Base-by-base conservation (phyloP, 2,113 vertebrate genomes). In the Machaerirhynchus nigripectus region DNA sequence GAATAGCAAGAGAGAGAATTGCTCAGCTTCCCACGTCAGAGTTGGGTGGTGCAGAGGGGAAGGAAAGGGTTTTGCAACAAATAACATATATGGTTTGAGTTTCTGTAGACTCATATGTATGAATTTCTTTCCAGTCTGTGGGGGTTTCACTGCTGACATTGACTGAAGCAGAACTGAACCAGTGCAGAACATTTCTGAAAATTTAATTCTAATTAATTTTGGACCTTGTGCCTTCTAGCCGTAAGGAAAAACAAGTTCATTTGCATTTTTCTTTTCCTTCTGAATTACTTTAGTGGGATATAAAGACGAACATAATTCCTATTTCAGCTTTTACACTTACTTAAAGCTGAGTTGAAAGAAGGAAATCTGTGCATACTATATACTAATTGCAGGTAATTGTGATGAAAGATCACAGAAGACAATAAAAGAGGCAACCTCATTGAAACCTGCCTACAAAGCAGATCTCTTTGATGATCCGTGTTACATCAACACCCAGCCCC, bases 401-500 rank as follows among this genome's bases (percentile, higher is more conserved):
- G 90, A 89, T 14, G 95, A 97, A 71, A 95, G 86, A 94, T 89
- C 80, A 50, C 65, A 86, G 91, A 95, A 78, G 79, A 89, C 74
- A 61, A 97, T 88, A 77, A 94, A 79, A 89, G 98, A 97, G 21
- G 28, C 56, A 37, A 50, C 73, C 2, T 68, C 90, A 28, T 33
- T 90, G 97, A 98, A 97, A 94, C 84, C 90, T 49, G 70, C 84
- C 3, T 96, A 96, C 91, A 97, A 67, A 85, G 42, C 88, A 76
- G 97, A 98, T 78, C 97, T 98, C 73, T 98, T 98, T 64, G 98
- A 98, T 35, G 98, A 98, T 59, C 98, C 98, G 0, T 97, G 97
- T 95, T 98, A 98, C 87, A 98, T 98, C 89, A 98, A 98, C 78
- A 98, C 98, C 0, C 98, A 98, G 92, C 84, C 86, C 69, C 84